Conservation (phyloP, 1,140 invertebrate genomes). For the Thaumetopoea pityocampa region DNA sequence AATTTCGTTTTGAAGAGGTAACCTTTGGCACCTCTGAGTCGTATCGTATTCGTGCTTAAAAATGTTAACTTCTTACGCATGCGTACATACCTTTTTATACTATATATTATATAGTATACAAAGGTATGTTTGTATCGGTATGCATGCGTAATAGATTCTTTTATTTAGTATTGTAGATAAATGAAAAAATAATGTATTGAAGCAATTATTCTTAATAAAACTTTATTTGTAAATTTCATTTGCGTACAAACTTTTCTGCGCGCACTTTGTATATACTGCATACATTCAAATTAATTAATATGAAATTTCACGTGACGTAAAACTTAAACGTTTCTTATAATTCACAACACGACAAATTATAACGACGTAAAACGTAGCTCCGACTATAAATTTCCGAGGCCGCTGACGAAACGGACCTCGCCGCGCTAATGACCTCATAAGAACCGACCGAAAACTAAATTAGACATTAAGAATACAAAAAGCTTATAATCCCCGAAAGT, state of each 20-base stretch:
- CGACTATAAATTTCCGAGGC: constrained; percentile 34
- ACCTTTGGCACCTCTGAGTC: no score
- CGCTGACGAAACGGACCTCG: constrained; percentile 28
- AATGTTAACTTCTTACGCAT: no score
- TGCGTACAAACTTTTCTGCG: neutral
- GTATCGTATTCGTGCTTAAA: no score
- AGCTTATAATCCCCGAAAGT: constrained; percentile 57
- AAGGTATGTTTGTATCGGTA: no score
- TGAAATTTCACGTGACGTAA: constrained; percentile 20
- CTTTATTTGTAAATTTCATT: neutral
- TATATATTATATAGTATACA: no score
- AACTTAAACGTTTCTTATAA: constrained; percentile 19
- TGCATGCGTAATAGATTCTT: no score
- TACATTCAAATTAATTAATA: constrained; percentile 4
- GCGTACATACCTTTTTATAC: no score
- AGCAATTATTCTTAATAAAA: no score
- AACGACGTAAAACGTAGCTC: constrained; percentile 35
- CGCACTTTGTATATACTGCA: no score
- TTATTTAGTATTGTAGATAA: no score
- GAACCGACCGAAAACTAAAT: constrained; percentile 52
- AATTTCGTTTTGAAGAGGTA: no score
- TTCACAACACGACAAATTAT: constrained; percentile 41
- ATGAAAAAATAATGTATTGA: no score
- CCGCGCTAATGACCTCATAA: constrained; percentile 54
- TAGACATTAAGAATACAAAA: constrained; percentile 61